Conservation (phyloP, 1,140 invertebrate species). For the Patella vulgata region DNA sequence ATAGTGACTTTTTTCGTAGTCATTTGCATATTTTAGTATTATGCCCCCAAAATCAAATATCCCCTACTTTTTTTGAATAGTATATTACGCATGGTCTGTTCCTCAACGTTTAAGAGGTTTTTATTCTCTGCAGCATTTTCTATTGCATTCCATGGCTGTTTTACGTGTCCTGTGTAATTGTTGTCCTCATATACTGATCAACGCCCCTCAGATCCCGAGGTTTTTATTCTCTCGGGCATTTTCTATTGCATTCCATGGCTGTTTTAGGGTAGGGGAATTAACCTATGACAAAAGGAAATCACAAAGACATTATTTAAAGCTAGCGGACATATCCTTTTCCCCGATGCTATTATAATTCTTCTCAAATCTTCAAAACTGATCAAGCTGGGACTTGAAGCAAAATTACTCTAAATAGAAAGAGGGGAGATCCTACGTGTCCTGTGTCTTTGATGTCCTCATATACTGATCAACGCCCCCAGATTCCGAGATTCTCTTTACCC, state of each 20-base stretch:
- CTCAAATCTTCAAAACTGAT: constrained; percentile 13
- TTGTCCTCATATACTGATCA: background rate
- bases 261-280: constrained; percentile 25
- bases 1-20: too few species aligned
- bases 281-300: constrained; percentile 7
- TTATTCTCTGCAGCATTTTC: too few species aligned
- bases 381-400: constrained; percentile 2
- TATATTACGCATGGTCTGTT: constrained; percentile 16
- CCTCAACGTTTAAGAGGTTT: constrained; percentile 24
- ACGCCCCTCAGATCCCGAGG: background rate
- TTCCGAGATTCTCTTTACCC: background rate
- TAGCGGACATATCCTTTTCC: background rate
- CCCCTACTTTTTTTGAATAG: too few species aligned
- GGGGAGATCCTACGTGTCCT: background rate
- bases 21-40: too few species aligned
- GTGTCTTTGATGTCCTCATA: background rate
- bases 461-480: background rate
- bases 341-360: background rate
- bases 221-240: too few species aligned
- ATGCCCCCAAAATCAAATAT: too few species aligned
- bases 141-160: too few species aligned
- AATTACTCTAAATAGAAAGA: background rate
- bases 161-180: background rate
- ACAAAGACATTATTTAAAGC: background rate
- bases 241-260: too few species aligned